These are phyloP conservation scores for Magallana ariakensis DNA, from an alignment of 1,140 invertebrate genomes.

Conservation along the genomic window DNA sequence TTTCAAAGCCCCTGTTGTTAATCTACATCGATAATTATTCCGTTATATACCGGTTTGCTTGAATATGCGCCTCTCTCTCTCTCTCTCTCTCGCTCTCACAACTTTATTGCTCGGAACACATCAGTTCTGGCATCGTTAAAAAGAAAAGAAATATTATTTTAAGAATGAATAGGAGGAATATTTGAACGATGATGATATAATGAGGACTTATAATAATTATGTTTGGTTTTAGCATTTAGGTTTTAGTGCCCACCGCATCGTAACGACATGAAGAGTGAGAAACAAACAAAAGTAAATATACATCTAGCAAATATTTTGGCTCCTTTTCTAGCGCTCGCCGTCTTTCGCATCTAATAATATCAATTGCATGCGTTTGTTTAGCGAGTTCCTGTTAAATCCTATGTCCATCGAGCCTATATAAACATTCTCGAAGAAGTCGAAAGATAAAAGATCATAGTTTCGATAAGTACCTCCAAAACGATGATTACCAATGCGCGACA, in stretches of 20 bases:
- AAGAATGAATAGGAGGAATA: neutral
- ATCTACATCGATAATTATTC: too few species aligned
- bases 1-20: neutral
- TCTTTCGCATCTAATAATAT: too few species aligned
- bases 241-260: too few species aligned
- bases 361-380: too few species aligned
- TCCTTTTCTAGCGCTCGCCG: too few species aligned
- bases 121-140: neutral
- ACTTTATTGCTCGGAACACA: neutral
- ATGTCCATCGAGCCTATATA: neutral
- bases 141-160: conserved; percentile 30
- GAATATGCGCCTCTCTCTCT: neutral
- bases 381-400: too few species aligned
- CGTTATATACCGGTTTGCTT: too few species aligned
- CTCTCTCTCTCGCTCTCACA: neutral
- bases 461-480: neutral
- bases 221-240: too few species aligned
- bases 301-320: too few species aligned
- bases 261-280: too few species aligned
- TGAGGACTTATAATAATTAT: neutral
- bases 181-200: neutral
- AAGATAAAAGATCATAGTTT: conserved; percentile 34
- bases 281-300: too few species aligned
- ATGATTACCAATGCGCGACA: neutral
- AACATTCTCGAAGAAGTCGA: neutral